phyloP scores from a whole-genome alignment of 2,888 invertebrate species.

The Hypolimnas misippus region DNA sequence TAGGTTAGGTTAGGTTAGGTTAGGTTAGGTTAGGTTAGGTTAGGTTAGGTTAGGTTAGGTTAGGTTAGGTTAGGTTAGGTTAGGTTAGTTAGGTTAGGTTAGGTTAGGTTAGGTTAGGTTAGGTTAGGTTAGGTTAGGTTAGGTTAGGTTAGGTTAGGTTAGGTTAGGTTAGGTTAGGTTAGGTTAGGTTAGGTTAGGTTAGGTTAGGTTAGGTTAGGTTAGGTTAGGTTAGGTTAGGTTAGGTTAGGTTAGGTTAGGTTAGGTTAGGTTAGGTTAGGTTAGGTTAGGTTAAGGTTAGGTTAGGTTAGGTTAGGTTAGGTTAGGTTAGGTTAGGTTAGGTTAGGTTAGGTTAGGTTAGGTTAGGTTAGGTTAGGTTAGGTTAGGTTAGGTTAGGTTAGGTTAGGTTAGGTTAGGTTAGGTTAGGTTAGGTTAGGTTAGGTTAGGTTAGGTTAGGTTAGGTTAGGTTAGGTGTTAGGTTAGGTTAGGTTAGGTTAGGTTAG shows the following conservation, averaged over 20 bases:
- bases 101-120: constrained; percentile 38
- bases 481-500: constrained; percentile 43
- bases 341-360: constrained; percentile 44
- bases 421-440: constrained; percentile 21
- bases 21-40: constrained; percentile 38
- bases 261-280: constrained; percentile 41
- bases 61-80: constrained; percentile 35
- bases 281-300: constrained; percentile 37
- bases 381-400: constrained; percentile 45
- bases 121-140: constrained; percentile 39
- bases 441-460: constrained; percentile 38
- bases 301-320: constrained; percentile 38
- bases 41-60: constrained; percentile 37
- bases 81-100: constrained; percentile 36
- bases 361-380: constrained; percentile 45
- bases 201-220: constrained; percentile 45
- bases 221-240: constrained; percentile 40
- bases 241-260: constrained; percentile 43
- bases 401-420: constrained; percentile 35
- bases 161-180: constrained; percentile 40
- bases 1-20: constrained; percentile 28
- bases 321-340: constrained; percentile 45
- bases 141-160: constrained; percentile 38
- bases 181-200: constrained; percentile 35
- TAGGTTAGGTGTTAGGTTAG: too few relatives aligned